phyloP scores from a whole-genome alignment of 2,113 vertebrate genomes.

The Ophthalmolycus amberensis region DNA sequence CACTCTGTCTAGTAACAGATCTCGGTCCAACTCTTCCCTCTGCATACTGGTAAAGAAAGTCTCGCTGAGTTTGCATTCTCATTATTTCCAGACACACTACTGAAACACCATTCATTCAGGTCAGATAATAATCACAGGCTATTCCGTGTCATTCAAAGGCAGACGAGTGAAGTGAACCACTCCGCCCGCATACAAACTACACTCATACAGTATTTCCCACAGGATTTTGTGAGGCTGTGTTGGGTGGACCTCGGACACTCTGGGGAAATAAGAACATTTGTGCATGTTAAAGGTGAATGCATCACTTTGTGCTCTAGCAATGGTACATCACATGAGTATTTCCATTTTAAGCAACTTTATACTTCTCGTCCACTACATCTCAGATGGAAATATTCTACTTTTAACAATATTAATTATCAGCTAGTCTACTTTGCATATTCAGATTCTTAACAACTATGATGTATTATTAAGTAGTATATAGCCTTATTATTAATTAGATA shows the following conservation, averaged over 20 bases:
- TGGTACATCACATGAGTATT: too few species aligned
- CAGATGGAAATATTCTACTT: too few species aligned
- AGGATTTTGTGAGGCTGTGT: too few species aligned
- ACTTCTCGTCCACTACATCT: too few species aligned
- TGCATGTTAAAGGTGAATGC: not conserved
- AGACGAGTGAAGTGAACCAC: constrained; percentile 5
- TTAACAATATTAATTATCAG: too few species aligned
- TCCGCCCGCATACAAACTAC: constrained; percentile 13
- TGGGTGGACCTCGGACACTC: too few species aligned
- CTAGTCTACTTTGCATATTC: too few species aligned
- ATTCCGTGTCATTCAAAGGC: constrained; percentile 26
- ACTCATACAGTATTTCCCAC: not conserved
- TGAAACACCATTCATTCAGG: constrained; percentile 18
- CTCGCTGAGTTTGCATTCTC: constrained; percentile 20
- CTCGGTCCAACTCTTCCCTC: constrained; percentile 37
- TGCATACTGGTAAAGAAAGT: constrained; percentile 11
- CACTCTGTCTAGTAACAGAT: constrained; percentile 60
- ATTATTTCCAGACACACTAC: not conserved
- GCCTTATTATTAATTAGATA: too few species aligned
- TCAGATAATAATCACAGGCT: constrained; percentile 21
- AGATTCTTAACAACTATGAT: too few species aligned
- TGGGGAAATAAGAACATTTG: not conserved
- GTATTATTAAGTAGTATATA: too few species aligned
- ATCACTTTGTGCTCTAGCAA: not conserved
- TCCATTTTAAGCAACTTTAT: too few species aligned